These are phyloP conservation scores for Teleogryllus occipitalis DNA, from an alignment of 1,140 invertebrate species.

Conservation along the genomic window DNA sequence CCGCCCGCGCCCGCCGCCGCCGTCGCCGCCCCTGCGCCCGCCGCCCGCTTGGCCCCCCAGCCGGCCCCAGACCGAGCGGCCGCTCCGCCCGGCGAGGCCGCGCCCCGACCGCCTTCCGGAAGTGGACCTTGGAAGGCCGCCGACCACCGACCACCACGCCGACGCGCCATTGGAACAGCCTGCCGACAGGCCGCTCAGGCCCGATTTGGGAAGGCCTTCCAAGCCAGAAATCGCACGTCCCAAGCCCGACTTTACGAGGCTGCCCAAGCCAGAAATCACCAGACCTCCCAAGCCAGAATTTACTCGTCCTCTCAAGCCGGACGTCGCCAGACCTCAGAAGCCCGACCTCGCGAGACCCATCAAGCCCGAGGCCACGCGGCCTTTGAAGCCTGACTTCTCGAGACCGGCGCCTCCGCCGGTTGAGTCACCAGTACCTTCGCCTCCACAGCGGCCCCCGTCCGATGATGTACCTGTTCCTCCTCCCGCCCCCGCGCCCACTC, in stretches of 20 bases:
- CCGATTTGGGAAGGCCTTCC: background rate
- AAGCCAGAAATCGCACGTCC: background rate
- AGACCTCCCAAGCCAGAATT: background rate
- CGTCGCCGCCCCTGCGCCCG: background rate
- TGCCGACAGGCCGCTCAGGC: background rate
- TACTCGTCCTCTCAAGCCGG: background rate
- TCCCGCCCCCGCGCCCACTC: background rate
- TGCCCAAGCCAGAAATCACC: background rate
- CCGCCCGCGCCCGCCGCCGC: slow-evolving; percentile 16
- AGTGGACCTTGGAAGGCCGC: background rate
- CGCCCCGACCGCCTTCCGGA: background rate
- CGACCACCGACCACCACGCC: background rate
- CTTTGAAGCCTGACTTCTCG: background rate
- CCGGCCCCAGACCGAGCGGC: slow-evolving; percentile 17
- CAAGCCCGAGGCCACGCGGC: background rate
- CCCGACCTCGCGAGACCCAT: background rate
- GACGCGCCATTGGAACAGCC: background rate
- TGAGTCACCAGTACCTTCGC: background rate
- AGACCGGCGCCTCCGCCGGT: background rate
- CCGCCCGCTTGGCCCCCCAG: slow-evolving; percentile 14
- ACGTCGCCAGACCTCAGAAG: background rate
- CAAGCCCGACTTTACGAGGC: background rate
- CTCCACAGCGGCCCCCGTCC: background rate
- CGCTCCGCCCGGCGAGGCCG: background rate
- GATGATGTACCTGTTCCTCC: background rate